Evolutionary conservation across 2,113 vertebrate species (phyloP).

Genomic region (Datnioides undecimradiatus): DNA sequence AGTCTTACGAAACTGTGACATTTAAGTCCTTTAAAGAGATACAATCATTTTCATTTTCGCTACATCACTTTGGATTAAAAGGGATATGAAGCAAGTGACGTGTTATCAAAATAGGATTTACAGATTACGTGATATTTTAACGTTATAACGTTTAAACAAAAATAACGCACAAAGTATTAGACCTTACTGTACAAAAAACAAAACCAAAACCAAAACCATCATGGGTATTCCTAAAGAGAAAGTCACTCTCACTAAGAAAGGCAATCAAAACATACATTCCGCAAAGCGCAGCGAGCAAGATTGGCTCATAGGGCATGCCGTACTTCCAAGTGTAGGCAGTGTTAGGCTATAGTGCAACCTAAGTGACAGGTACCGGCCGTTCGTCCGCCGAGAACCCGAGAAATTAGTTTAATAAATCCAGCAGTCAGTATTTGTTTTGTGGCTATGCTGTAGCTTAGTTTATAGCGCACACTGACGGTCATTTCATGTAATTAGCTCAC

Average conservation of each 20-base stretch:
- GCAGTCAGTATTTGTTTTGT: neutral
- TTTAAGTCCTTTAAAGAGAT: too few relatives aligned
- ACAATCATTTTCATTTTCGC: too few relatives aligned
- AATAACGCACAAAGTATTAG: neutral
- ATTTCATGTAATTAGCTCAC: neutral
- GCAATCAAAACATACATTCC: neutral
- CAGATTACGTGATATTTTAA: too few relatives aligned
- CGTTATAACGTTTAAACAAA: too few relatives aligned
- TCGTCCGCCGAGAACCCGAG: neutral
- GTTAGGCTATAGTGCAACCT: slow-evolving; percentile 9
- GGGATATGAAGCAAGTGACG: too few relatives aligned
- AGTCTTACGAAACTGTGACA: too few relatives aligned
- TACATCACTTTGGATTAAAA: neutral
- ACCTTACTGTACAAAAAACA: neutral
- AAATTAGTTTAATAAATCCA: neutral
- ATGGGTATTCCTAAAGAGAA: neutral
- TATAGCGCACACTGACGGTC: too few relatives aligned
- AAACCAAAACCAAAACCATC: neutral
- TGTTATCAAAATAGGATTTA: neutral
- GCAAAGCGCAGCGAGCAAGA: neutral
- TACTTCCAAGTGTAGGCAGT: slow-evolving; percentile 11
- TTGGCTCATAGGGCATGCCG: slow-evolving; percentile 25
- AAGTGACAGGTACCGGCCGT: neutral
- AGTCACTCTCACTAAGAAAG: neutral
- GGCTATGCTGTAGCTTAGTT: neutral